phyloP scores from a whole-genome alignment of 2,113 vertebrate genomes.

The Hydrolagus affinis region DNA sequence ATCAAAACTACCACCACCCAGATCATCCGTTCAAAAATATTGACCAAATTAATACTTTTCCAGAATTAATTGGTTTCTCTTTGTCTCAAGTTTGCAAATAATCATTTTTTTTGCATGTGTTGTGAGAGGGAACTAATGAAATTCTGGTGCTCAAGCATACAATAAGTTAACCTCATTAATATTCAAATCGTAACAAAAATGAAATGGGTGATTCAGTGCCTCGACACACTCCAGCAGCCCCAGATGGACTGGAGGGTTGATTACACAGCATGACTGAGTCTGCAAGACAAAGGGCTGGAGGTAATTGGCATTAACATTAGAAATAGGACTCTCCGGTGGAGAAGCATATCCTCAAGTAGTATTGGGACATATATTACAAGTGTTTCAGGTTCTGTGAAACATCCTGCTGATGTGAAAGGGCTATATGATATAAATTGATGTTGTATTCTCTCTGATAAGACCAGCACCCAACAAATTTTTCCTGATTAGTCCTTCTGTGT shows the following conservation, averaged over 20 bases:
- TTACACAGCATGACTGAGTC: constrained; percentile 1
- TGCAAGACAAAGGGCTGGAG: not conserved
- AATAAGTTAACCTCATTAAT: not conserved
- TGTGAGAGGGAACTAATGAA: not conserved
- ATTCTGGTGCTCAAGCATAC: not conserved
- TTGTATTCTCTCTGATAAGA: not conserved
- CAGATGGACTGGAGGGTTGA: not conserved
- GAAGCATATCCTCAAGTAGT: not conserved
- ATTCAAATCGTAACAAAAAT: not conserved
- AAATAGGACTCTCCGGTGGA: not conserved
- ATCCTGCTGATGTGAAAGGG: too few relatives aligned
- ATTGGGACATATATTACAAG: not conserved
- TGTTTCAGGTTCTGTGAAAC: not conserved
- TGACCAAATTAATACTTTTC: too few relatives aligned
- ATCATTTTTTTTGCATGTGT: not conserved
- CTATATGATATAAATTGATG: too few relatives aligned
- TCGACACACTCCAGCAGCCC: not conserved
- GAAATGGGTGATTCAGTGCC: not conserved
- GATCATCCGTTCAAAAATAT: too few relatives aligned
- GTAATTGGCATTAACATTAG: not conserved
- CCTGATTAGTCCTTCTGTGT: not conserved
- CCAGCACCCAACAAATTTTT: not conserved
- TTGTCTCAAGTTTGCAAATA: not conserved
- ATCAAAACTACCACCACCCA: too few relatives aligned
- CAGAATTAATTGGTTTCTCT: not conserved